Conservation (phyloP, 2,113 vertebrate genomes). For the Lamprotornis superbus region DNA sequence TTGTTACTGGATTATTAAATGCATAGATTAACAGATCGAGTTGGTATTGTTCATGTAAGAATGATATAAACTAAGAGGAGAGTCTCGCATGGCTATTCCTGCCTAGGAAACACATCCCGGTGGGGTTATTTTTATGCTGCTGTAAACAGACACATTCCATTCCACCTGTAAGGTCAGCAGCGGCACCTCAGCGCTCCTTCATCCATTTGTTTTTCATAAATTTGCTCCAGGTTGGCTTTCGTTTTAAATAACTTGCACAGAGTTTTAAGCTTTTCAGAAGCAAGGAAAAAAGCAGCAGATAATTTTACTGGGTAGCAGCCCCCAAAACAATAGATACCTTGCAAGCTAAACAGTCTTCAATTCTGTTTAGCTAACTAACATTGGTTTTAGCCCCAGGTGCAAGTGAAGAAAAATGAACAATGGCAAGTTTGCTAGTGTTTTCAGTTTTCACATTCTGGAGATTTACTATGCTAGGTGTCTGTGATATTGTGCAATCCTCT, state of each 20-base stretch:
- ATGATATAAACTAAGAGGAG: neutral
- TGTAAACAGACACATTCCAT: neutral
- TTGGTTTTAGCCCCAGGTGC: neutral
- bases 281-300: neutral
- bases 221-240: neutral
- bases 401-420: neutral
- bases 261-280: neutral
- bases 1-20: neutral
- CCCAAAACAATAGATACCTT: neutral
- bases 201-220: neutral
- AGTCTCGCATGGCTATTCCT: fast-evolving
- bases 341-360: neutral
- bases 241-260: neutral
- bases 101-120: neutral
- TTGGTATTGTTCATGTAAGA: neutral
- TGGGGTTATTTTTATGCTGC: neutral
- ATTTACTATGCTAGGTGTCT: neutral
- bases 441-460: neutral
- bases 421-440: neutral
- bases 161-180: neutral
- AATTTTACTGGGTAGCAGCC: neutral
- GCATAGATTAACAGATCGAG: neutral
- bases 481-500: neutral
- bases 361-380: neutral
- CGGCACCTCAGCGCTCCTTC: fast-evolving